A percentile compares a stretch with the other conserved stretches of the same genome.
These are phyloP conservation scores for Palythoa heliodiscus DNA, from an alignment of 92 coral and sea anemone genomes.

Conservation along the genomic window DNA sequence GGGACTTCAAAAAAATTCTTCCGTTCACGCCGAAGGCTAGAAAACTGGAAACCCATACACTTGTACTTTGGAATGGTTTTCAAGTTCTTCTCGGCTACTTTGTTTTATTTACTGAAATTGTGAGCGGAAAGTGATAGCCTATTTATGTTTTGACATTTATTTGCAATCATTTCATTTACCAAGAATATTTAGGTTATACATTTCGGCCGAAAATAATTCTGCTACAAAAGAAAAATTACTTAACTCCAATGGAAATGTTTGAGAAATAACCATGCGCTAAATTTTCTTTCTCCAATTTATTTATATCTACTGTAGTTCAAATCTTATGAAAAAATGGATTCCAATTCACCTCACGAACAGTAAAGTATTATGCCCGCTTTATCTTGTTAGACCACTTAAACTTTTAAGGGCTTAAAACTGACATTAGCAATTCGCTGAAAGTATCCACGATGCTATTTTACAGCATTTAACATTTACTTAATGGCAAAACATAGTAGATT, in stretches of 20 bases:
- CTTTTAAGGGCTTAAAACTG: neutral
- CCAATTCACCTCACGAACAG: neutral
- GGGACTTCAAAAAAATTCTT: neutral
- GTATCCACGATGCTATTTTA: neutral
- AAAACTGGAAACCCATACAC: neutral
- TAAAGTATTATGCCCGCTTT: neutral
- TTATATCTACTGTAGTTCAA: neutral
- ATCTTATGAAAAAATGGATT: neutral
- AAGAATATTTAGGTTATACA: neutral
- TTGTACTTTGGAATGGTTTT: neutral
- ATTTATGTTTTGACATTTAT: neutral
- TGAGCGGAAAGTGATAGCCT: neutral
- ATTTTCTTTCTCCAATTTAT: too few relatives aligned
- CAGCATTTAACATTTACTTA: conserved; percentile 1
- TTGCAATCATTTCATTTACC: neutral
- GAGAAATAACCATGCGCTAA: too few relatives aligned
- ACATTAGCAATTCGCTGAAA: neutral
- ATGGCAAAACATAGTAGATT: neutral
- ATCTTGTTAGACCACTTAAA: neutral
- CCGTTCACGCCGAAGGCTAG: neutral
- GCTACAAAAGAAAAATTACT: too few relatives aligned
- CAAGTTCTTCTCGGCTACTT: neutral
- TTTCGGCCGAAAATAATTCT: neutral
- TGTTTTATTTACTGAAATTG: neutral
- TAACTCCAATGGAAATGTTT: too few relatives aligned